Evolutionary conservation across 2,113 vertebrate species (phyloP), one percentile per base, ranked within the genome.

Genomic region (Scatophagus argus): DNA sequence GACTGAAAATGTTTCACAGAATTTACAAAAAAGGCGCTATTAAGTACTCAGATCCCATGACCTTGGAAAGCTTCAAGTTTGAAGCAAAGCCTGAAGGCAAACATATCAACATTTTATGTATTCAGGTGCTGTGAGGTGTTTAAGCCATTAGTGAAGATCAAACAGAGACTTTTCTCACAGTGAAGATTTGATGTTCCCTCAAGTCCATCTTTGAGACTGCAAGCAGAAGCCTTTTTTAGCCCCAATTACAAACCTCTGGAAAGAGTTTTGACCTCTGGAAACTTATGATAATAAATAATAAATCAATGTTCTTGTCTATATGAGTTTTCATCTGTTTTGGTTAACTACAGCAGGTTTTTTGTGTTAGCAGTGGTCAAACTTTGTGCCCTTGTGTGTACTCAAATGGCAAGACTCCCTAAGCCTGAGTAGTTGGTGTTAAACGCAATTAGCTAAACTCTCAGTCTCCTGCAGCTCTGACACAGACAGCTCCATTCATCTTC

Each of bases 401-500:
- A 41, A 54, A 74, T 12, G 43, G 43, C 44, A 70, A n/a, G 25
- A 44, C 56, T 79, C 51, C 41, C 63, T 52, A 29, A 66, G 61
- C 27, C 46, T 21, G 19, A 76, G 55, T 56, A 59, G 44, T 51
- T 59, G 61, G 62, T 58, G 38, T 82, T 81, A 65, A 61, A 72
- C 51, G 68, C 46, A 76, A 63, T 74, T 75, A 83, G 44, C 9
- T 62, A 32, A 82, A 62, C 74, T 67, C 46, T 54, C 58, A 43
- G 60, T 34, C 63, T 81, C 82, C 44, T 70, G 67, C 71, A 66
- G 79, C 67, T 79, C 73, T 23, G 44, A 39, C 21, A 27, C 72
- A 73, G 78, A 80, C 61, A 67, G 67, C 72, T 82, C 63, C 59
- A 87, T 91, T 89, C 75, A 77, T 91, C 87, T 87, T 86, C 77